A percentile compares a stretch with the other conserved stretches of the same genome.
Conservation (phyloP, 1,140 invertebrate species). For the Aphelenchoides avenae region DNA sequence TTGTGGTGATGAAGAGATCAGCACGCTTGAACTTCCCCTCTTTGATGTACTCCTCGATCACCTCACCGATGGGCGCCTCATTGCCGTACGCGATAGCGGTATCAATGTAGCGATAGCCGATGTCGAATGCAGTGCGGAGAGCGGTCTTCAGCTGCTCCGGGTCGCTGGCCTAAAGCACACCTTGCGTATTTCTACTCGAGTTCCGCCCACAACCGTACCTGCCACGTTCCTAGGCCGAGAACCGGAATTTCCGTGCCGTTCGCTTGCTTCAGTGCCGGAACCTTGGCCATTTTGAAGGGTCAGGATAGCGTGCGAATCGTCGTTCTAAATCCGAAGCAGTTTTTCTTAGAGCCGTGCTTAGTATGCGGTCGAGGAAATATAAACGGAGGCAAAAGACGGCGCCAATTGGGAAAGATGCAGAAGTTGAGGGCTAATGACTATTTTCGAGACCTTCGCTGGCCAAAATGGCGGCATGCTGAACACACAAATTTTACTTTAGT, state of each 20-base stretch:
- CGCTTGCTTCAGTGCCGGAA: too few species aligned
- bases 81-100: slow-evolving; percentile 30
- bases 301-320: too few species aligned
- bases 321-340: too few species aligned
- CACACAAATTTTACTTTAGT: too few species aligned
- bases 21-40: slow-evolving; percentile 33
- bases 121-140: slow-evolving; percentile 67
- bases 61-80: slow-evolving; percentile 31
- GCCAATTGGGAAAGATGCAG: too few species aligned
- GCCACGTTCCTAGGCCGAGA: slow-evolving; percentile 43
- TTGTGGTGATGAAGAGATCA: slow-evolving; percentile 33
- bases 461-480: too few species aligned
- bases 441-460: too few species aligned
- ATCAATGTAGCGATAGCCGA: slow-evolving; percentile 71
- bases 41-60: slow-evolving; percentile 34
- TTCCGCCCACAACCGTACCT: slow-evolving; percentile 15
- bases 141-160: slow-evolving; percentile 67
- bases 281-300: too few species aligned
- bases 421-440: too few species aligned
- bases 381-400: too few species aligned
- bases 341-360: too few species aligned
- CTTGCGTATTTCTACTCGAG: not conserved
- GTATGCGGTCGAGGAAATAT: too few species aligned
- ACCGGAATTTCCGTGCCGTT: slow-evolving; percentile 35
- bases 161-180: slow-evolving; percentile 68